Evolutionary conservation across 1,140 invertebrate genomes (phyloP).

Genomic region (Proales similis): DNA sequence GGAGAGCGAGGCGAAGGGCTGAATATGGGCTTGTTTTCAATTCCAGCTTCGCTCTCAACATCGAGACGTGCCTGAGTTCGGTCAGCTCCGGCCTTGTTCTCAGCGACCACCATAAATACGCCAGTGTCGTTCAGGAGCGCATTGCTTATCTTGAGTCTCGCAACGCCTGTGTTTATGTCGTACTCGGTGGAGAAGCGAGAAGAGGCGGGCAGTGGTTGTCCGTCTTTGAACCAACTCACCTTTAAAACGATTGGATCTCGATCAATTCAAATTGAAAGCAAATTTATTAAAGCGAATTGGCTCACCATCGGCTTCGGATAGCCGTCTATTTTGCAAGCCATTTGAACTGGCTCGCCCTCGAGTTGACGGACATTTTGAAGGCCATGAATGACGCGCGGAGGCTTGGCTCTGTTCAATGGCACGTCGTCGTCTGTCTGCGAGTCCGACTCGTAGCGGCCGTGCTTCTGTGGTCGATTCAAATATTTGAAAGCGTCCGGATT

Average conservation of each 20-base stretch:
- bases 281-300: constrained; percentile 59
- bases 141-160: constrained; percentile 66
- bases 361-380: constrained; percentile 9
- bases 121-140: constrained; percentile 75
- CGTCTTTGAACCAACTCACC: constrained; percentile 32
- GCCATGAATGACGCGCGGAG: constrained; percentile 2
- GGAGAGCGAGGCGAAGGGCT: not conserved
- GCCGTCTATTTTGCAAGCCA: constrained; percentile 69
- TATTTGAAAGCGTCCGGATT: constrained; percentile 35
- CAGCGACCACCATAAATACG: constrained; percentile 63
- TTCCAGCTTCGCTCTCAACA: constrained; percentile 3
- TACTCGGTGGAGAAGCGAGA: constrained; percentile 23
- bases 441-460: constrained; percentile 30
- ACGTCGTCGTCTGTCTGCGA: constrained; percentile 35
- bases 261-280: not conserved
- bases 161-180: constrained; percentile 24
- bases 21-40: constrained; percentile 26
- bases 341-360: constrained; percentile 66
- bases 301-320: constrained; percentile 63
- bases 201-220: constrained; percentile 7
- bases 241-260: constrained; percentile 51
- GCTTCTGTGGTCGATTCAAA: constrained; percentile 6
- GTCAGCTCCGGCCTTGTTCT: constrained; percentile 32
- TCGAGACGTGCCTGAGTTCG: not conserved
- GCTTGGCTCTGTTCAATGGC: constrained; percentile 28